Evolutionary conservation across 2,113 vertebrate species (phyloP).

Genomic region (Cryptotis parvus): DNA sequence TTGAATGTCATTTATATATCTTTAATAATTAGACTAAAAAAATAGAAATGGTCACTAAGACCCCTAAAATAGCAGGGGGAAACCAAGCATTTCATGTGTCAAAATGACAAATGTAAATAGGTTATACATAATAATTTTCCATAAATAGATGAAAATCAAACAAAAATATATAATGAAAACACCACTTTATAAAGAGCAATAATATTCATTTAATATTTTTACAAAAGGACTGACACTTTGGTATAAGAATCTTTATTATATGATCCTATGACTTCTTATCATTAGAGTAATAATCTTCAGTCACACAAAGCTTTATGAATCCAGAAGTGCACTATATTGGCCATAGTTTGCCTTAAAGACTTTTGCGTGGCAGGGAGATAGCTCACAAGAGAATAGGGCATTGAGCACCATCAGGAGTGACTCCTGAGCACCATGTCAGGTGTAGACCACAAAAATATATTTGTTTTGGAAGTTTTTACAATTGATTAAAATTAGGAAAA

Average conservation of each 20-base stretch:
- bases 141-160: not conserved
- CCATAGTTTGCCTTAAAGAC: conserved; percentile 27
- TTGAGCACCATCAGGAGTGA: too few species aligned
- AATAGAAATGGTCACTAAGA: not conserved
- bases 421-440: too few species aligned
- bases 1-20: not conserved
- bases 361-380: not conserved
- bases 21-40: not conserved
- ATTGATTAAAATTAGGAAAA: conserved; percentile 47
- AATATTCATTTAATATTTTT: too few species aligned
- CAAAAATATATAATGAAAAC: not conserved
- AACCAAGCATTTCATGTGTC: not conserved
- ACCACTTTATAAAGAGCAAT: not conserved
- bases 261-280: not conserved
- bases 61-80: not conserved
- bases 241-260: not conserved
- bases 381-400: too few species aligned
- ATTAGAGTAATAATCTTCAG: not conserved
- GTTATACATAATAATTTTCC: not conserved
- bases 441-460: too few species aligned
- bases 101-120: not conserved
- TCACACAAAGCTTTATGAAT: not conserved
- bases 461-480: not conserved
- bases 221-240: not conserved
- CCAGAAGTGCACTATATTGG: not conserved